Evolutionary conservation across 2,888 invertebrate genomes (phyloP).

Genomic region (Agriopis marginaria): DNA sequence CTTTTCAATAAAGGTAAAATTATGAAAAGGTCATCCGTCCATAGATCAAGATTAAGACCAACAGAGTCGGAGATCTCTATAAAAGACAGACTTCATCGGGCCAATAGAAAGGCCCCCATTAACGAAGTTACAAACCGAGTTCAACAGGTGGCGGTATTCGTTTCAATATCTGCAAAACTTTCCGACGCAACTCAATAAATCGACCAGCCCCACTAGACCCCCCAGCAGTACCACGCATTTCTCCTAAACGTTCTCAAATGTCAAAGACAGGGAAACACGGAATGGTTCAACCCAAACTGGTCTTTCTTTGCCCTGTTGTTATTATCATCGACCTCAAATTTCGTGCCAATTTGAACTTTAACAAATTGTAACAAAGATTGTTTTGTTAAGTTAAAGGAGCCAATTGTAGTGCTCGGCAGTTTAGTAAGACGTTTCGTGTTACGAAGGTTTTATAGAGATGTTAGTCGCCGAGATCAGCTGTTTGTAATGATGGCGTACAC

Average conservation of each 20-base stretch:
- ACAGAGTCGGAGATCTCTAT: slow-evolving; percentile 38
- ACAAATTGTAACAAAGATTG: slow-evolving; percentile 49
- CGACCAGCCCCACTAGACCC: slow-evolving; percentile 64
- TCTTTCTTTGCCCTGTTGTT: slow-evolving; percentile 77
- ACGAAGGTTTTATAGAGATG: slow-evolving; percentile 72
- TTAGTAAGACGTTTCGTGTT: slow-evolving; percentile 74
- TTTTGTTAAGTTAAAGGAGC: slow-evolving; percentile 52
- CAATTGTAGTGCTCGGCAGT: slow-evolving; percentile 67
- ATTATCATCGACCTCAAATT: slow-evolving; percentile 72
- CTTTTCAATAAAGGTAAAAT: slow-evolving; percentile 8
- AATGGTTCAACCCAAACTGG: slow-evolving; percentile 64
- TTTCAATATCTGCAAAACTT: slow-evolving; percentile 86
- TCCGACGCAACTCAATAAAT: slow-evolving; percentile 80
- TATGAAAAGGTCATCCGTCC: slow-evolving; percentile 19
- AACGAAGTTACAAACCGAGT: slow-evolving; percentile 75
- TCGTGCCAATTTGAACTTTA: slow-evolving; percentile 70
- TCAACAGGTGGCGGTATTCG: slow-evolving; percentile 84
- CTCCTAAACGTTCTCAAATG: slow-evolving; percentile 47
- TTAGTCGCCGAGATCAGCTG: slow-evolving; percentile 66
- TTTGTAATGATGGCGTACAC: slow-evolving; percentile 51
- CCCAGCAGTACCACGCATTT: slow-evolving; percentile 42
- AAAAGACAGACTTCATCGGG: slow-evolving; percentile 61
- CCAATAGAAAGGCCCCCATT: slow-evolving; percentile 73
- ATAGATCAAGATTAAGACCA: slow-evolving; percentile 22
- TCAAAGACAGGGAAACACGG: slow-evolving; percentile 44